Evolutionary conservation across 2,113 vertebrate genomes (phyloP), one percentile per base, ranked within the genome.

Genomic region (Theropithecus gelada): DNA sequence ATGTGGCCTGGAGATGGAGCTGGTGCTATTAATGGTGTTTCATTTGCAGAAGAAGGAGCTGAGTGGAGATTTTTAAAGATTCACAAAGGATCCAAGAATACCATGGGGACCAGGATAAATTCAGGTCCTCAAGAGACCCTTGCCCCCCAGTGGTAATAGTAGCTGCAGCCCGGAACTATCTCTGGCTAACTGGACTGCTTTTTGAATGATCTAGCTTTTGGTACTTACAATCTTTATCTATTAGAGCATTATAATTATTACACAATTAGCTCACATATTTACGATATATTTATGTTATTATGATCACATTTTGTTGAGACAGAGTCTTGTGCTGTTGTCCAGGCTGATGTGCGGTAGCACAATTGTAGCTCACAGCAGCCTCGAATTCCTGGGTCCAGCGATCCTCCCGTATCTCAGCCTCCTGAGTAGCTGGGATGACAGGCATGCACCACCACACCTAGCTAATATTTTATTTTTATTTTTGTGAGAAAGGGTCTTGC

Each of bases 121-220:
- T 83, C 22, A 40, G 38, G 76, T 94, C 35, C 57, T 86, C 38
- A 27, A 25, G 50, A 0, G 30, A 40, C 61, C 18, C 18, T 50
- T 1, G 1, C 4, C 9, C 22, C 38, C 10, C 13, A n/a, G 1
- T 2, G 70, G 4, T 35, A 59, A 57, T 57, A 52, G 9, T 8
- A 27, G 3, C 23, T 73, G 6, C 55, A 20, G 1, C 14, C 43
- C 22, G 59, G 38, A 78, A 59, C 7, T 13, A 3, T 45, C 81
- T 90, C 55, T 82, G 32, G 9, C 30, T 87, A 89, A 48, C 18
- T 32, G 23, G 50, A 25, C 18, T 75, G 12, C 6, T 64, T 57
- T 57, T 70, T 57, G 76, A 64, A 72, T 23, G 18, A 66, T 66
- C 4, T 52, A 16, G n/a, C 43, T 40, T 88, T 85, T 72, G 18